Percentiles rank a stretch among this genome's conserved stretches.
Conservation (phyloP, 2,113 vertebrate species). For the Mirounga angustirostris region DNA sequence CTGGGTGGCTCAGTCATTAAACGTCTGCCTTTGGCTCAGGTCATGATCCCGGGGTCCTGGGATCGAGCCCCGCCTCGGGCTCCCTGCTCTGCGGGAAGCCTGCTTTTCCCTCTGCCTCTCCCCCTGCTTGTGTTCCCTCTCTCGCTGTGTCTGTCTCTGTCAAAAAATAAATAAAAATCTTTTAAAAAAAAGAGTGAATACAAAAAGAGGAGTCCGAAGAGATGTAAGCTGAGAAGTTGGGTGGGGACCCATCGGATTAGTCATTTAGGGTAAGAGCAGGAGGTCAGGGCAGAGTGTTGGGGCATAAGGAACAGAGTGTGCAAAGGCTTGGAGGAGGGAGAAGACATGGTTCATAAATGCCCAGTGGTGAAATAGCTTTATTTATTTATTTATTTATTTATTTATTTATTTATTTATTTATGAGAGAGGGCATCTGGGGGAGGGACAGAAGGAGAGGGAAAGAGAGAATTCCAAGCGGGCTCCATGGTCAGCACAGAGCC, state of each 20-base stretch:
- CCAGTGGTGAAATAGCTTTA: background rate
- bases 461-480: background rate
- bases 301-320: background rate
- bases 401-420: background rate
- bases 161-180: no score
- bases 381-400: background rate
- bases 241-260: background rate
- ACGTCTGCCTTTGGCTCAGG: no score
- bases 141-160: no score
- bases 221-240: background rate
- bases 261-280: background rate
- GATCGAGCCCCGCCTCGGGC: no score
- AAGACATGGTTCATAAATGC: rapidly evolving
- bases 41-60: no score
- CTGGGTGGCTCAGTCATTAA: no score
- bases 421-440: background rate
- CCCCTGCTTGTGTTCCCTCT: no score
- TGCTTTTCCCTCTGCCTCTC: no score
- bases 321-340: background rate
- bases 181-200: background rate
- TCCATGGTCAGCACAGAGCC: background rate
- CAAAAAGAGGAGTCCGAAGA: background rate
- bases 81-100: no score
- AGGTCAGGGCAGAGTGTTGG: background rate
- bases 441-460: background rate